phyloP scores from a whole-genome alignment of 2,797 vertebrate species.

The Micrastur ruficollis region DNA sequence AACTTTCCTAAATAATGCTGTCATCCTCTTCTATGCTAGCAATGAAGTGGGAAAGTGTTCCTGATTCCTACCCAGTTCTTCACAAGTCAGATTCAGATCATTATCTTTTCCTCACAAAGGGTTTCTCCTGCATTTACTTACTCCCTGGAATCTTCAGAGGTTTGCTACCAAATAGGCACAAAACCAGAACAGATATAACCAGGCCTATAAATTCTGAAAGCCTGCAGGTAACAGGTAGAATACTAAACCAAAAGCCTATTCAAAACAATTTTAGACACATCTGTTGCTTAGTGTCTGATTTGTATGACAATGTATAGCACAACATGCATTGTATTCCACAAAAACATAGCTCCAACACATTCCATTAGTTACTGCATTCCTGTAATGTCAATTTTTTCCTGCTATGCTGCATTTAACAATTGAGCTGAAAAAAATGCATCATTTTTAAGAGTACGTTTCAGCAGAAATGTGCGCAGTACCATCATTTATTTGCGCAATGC shows the following conservation, averaged over 20 bases:
- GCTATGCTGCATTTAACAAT: background rate
- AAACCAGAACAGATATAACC: background rate
- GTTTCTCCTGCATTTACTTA: background rate
- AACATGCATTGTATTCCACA: background rate
- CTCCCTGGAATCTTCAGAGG: background rate
- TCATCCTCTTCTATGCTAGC: background rate
- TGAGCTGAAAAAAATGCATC: background rate
- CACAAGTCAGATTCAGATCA: background rate
- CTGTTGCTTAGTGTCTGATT: background rate
- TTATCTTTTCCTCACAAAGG: background rate
- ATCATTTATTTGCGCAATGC: background rate
- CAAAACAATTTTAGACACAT: background rate
- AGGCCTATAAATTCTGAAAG: background rate
- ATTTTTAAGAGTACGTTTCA: background rate
- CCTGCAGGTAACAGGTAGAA: background rate
- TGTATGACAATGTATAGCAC: background rate
- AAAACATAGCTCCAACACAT: background rate
- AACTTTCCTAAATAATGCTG: background rate
- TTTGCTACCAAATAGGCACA: background rate
- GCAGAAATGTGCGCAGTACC: background rate
- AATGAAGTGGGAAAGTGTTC: background rate
- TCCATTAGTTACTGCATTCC: background rate
- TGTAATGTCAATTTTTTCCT: background rate
- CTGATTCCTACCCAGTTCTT: background rate
- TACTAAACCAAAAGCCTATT: background rate